Conservation (phyloP, 2,797 vertebrate genomes). For the Enteromius anoplus region DNA sequence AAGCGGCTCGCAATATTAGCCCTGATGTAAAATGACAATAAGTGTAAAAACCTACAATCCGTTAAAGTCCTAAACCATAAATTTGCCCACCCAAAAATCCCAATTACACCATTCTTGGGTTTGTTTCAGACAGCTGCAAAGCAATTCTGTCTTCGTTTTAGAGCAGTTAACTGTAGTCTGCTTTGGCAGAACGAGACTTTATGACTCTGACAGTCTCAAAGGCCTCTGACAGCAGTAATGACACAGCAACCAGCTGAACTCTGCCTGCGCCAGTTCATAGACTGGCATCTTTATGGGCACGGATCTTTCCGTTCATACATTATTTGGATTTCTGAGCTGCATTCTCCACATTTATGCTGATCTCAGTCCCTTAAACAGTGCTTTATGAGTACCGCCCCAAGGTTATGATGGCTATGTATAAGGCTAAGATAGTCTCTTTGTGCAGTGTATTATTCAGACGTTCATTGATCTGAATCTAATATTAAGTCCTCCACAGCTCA, state of each 20-base stretch:
- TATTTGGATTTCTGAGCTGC: constrained; percentile 19
- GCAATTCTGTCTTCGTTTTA: neutral
- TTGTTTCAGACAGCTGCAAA: neutral
- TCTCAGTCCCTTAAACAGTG: constrained; percentile 16
- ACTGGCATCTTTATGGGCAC: constrained; percentile 29
- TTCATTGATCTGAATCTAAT: constrained; percentile 41
- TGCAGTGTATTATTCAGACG: constrained; percentile 40
- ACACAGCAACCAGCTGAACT: constrained; percentile 26
- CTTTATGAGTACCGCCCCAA: constrained; percentile 12
- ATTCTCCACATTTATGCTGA: constrained; percentile 23
- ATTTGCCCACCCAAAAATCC: neutral
- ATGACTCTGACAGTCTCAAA: constrained; percentile 11
- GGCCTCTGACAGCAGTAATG: constrained; percentile 20
- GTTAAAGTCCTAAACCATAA: neutral
- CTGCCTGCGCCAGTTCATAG: neutral
- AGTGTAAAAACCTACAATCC: neutral
- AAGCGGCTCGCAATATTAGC: neutral
- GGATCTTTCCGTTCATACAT: constrained; percentile 23
- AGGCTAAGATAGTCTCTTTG: constrained; percentile 28
- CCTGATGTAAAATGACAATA: constrained; percentile 19
- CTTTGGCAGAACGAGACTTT: constrained; percentile 12
- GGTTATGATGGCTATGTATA: constrained; percentile 15
- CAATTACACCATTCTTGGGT: neutral
- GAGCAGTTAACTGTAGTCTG: neutral
- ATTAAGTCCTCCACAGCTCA: constrained; percentile 61